A percentile compares a stretch with the other conserved stretches of the same genome.
These are phyloP conservation scores for Epizoanthus illoricatus DNA, from an alignment of 92 coral and sea anemone species.

Conservation along the genomic window DNA sequence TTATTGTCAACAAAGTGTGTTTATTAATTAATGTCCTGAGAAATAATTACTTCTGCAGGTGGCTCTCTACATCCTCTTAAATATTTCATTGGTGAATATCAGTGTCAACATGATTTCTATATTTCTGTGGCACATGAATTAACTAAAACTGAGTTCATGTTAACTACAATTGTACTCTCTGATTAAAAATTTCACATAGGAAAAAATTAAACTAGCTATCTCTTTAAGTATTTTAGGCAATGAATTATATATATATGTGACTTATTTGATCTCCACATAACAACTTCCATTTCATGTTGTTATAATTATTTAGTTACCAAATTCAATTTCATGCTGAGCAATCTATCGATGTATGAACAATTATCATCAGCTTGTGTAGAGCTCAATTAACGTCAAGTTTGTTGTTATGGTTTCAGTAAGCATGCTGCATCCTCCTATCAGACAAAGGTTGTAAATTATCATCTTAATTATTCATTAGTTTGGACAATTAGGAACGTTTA, in stretches of 20 bases:
- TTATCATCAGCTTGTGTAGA: not conserved
- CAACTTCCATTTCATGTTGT: not conserved
- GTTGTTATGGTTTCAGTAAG: not conserved
- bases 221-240: not conserved
- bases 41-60: slow-evolving; percentile 15
- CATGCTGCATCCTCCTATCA: not conserved
- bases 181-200: too few relatives aligned
- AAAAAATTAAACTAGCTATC: too few relatives aligned
- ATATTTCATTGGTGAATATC: not conserved
- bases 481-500: not conserved
- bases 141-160: not conserved
- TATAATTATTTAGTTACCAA: not conserved
- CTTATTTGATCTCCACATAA: not conserved
- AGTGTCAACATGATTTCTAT: not conserved
- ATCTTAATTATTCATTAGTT: slow-evolving; percentile 11
- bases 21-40: not conserved
- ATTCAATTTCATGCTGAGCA: not conserved
- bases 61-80: not conserved
- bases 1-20: not conserved
- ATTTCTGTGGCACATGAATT: not conserved
- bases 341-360: not conserved
- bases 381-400: not conserved
- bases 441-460: not conserved
- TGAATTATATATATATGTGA: too few relatives aligned
- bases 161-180: too few relatives aligned